Conservation (phyloP, 2,888 invertebrate genomes). For the Danaus chrysippus region DNA sequence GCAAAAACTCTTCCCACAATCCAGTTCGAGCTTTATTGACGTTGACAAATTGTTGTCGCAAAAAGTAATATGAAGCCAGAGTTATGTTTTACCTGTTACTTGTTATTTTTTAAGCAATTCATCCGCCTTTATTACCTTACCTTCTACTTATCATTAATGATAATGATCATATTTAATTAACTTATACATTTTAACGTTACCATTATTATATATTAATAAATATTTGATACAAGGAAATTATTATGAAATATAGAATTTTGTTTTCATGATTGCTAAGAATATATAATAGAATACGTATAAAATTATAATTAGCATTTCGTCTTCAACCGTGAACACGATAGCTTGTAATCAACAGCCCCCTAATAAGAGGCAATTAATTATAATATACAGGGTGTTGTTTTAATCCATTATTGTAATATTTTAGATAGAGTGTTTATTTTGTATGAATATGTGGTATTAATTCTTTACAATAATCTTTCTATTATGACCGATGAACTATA, state of each 20-base stretch:
- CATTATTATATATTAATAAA: background rate
- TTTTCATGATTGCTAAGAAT: background rate
- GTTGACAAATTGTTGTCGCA: conserved; percentile 29
- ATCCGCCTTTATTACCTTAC: conserved; percentile 25
- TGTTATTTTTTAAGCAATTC: conserved; percentile 25
- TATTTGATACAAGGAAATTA: background rate
- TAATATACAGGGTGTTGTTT: conserved; percentile 1
- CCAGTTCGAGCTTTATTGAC: conserved; percentile 28
- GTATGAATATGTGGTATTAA: background rate
- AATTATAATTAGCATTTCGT: background rate
- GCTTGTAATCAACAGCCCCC: background rate
- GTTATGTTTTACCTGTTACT: conserved; percentile 27
- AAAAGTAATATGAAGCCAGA: conserved; percentile 28
- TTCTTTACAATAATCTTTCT: background rate
- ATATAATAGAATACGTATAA: background rate
- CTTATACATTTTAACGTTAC: background rate
- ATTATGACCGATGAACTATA: background rate
- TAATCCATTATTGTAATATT: background rate
- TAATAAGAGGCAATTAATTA: conserved; percentile 5
- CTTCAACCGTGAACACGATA: background rate
- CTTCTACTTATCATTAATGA: conserved; percentile 9
- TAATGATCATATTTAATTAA: conserved; percentile 9
- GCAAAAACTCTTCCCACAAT: conserved; percentile 25
- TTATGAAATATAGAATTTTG: background rate
- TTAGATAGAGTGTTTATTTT: background rate